phyloP scores from a whole-genome alignment of 1,140 invertebrate genomes.

The Ceratosolen solmsi region DNA sequence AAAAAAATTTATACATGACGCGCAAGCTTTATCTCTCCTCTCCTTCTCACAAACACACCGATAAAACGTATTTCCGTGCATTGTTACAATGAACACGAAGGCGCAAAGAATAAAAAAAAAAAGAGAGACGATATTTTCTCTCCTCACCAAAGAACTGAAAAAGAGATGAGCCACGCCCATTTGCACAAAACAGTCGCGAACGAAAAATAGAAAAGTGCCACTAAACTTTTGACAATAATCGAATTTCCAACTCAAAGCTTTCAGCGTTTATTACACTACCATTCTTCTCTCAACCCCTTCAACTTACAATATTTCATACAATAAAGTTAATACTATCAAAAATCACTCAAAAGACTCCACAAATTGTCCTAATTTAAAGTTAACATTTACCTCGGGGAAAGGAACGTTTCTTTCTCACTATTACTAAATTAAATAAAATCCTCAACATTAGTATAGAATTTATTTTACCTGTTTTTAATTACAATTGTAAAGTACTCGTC shows the following conservation, averaged over 20 bases:
- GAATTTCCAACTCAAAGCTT: not conserved
- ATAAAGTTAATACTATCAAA: not conserved
- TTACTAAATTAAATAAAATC: too few relatives aligned
- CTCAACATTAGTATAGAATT: too few relatives aligned
- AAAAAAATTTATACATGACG: conserved; percentile 21
- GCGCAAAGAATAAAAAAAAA: not conserved
- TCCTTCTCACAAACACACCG: not conserved
- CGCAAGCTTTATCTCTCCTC: conserved; percentile 16
- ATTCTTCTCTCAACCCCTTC: not conserved
- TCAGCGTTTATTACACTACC: not conserved
- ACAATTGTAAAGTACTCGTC: too few relatives aligned
- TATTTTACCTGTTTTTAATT: too few relatives aligned
- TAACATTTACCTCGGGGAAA: not conserved
- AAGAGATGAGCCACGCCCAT: conserved; percentile 18
- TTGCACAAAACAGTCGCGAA: not conserved
- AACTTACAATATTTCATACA: not conserved
- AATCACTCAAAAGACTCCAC: not conserved
- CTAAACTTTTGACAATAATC: not conserved
- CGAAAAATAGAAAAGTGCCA: not conserved
- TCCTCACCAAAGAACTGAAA: conserved; percentile 5
- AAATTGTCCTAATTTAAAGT: not conserved
- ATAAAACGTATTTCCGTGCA: conserved; percentile 26
- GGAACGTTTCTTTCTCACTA: not conserved
- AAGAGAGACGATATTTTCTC: not conserved
- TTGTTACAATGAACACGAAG: not conserved